Evolutionary conservation across 1,140 invertebrate genomes (phyloP).

Genomic region (Tetraneura akinire): DNA sequence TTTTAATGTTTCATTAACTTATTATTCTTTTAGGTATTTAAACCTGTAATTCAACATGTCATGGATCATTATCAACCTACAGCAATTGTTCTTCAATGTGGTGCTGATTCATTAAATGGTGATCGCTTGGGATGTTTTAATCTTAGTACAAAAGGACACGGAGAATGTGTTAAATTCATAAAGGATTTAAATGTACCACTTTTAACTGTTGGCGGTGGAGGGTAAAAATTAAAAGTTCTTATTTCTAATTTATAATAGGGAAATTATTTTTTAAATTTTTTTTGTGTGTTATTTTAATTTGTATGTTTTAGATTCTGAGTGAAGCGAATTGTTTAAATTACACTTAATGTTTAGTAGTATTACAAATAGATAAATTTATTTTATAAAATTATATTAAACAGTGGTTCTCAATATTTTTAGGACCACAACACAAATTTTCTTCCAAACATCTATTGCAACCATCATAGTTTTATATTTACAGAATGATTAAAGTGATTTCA

Average conservation of each 20-base stretch:
- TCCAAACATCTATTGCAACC: too few species aligned
- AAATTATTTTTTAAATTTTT: not conserved
- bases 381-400: too few species aligned
- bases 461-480: too few species aligned
- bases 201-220: slow-evolving; percentile 92
- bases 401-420: too few species aligned
- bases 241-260: not conserved
- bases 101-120: slow-evolving; percentile 94
- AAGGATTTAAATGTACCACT: slow-evolving; percentile 91
- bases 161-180: slow-evolving; percentile 96
- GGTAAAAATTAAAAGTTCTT: slow-evolving; percentile 62
- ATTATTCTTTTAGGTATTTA: slow-evolving; percentile 72
- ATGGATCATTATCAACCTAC: slow-evolving; percentile 97
- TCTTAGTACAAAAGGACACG: slow-evolving; percentile 87
- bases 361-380: too few species aligned
- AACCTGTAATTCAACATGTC: slow-evolving; percentile 89
- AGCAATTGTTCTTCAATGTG: slow-evolving; percentile 96
- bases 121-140: slow-evolving; percentile 91
- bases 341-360: too few species aligned
- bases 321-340: too few species aligned
- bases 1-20: too few species aligned
- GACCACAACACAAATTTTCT: too few species aligned
- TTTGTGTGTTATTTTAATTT: too few species aligned
- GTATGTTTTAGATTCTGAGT: too few species aligned
- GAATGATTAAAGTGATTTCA: too few species aligned